Conservation (phyloP, 2,113 vertebrate species). For the Athene cunicularia region DNA sequence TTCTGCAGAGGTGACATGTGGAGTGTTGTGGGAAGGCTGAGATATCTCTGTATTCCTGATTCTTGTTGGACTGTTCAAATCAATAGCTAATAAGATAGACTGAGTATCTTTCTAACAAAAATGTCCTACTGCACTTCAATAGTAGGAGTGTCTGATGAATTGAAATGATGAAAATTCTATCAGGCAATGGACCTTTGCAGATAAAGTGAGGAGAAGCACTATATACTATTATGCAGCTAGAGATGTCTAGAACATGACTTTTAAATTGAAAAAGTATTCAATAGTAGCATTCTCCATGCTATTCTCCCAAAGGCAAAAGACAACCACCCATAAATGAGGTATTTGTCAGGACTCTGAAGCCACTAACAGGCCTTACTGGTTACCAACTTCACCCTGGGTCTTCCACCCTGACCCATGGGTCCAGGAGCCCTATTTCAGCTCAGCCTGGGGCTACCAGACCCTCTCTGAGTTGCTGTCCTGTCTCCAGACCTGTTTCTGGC, state of each 20-base stretch:
- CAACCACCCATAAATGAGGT: not conserved
- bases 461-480: not conserved
- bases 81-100: not conserved
- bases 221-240: not conserved
- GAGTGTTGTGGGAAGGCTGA: not conserved
- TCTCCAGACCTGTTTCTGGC: not conserved
- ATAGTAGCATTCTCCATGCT: not conserved
- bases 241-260: not conserved
- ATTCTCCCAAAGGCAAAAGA: not conserved
- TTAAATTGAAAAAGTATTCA: not conserved
- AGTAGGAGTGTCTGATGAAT: not conserved
- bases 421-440: not conserved
- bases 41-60: not conserved
- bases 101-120: not conserved
- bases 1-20: not conserved
- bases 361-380: not conserved
- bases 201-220: not conserved
- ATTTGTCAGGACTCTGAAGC: not conserved
- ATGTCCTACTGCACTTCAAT: not conserved
- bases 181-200: not conserved
- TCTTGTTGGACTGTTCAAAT: not conserved
- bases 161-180: not conserved
- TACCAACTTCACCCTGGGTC: accelerated
- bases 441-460: not conserved
- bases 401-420: not conserved